Evolutionary conservation across 2,797 vertebrate genomes (phyloP).

Genomic region (Chelonia mydas): DNA sequence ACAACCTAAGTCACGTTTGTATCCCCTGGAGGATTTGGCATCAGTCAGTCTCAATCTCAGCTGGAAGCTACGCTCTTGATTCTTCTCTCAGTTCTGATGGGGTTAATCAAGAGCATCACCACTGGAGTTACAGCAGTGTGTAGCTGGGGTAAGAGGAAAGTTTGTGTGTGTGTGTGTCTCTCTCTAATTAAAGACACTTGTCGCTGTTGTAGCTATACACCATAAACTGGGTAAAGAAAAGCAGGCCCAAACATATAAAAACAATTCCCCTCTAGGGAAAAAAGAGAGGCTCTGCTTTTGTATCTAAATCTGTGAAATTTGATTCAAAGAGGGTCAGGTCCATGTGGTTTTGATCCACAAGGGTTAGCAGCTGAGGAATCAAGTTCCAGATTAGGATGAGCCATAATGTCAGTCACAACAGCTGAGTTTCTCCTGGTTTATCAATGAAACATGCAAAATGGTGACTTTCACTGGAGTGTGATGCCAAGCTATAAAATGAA

Average conservation of each 20-base stretch:
- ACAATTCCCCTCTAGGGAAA: neutral
- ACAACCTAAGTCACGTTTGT: neutral
- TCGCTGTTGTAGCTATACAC: neutral
- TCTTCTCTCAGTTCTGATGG: neutral
- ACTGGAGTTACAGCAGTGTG: neutral
- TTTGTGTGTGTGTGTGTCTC: neutral
- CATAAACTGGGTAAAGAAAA: neutral
- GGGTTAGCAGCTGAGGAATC: neutral
- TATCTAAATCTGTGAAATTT: neutral
- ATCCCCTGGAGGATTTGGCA: neutral
- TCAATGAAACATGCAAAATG: neutral
- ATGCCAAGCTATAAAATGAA: neutral
- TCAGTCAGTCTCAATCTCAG: neutral
- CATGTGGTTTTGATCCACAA: neutral
- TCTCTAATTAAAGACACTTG: neutral
- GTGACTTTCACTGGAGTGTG: neutral
- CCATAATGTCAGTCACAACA: neutral
- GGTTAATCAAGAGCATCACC: neutral
- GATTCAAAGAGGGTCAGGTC: neutral
- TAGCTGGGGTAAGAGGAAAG: neutral
- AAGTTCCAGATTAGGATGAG: neutral
- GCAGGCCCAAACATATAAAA: neutral
- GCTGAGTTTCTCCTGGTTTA: neutral
- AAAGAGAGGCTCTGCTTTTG: neutral
- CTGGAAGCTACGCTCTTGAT: neutral